Conservation (phyloP, 2,888 invertebrate genomes). For the Eueremaeus valkanovi region DNA sequence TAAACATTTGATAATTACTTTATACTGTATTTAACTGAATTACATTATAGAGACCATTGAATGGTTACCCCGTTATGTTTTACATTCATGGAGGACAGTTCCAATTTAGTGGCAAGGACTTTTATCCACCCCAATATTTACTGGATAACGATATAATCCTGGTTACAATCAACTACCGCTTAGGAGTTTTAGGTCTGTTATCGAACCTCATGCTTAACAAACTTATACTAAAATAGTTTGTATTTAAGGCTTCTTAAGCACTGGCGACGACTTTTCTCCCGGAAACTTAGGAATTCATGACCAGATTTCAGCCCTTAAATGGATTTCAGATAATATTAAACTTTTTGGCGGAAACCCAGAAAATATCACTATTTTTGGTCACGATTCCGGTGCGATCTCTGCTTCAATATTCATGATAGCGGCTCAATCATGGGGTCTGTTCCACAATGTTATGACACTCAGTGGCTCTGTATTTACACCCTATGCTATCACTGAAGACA, state of each 20-base stretch:
- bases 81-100: constrained; percentile 51
- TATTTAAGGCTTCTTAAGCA: constrained; percentile 53
- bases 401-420: constrained; percentile 40
- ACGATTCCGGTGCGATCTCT: constrained; percentile 49
- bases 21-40: background rate
- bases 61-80: constrained; percentile 62
- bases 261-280: constrained; percentile 47
- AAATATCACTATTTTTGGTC: constrained; percentile 50
- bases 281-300: constrained; percentile 52
- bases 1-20: no score
- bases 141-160: constrained; percentile 54
- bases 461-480: constrained; percentile 43
- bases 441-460: constrained; percentile 27
- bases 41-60: constrained; percentile 53
- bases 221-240: background rate
- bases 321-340: constrained; percentile 49
- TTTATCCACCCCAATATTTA: constrained; percentile 52
- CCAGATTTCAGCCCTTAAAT: constrained; percentile 50
- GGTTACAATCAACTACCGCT: constrained; percentile 56
- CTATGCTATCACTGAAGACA: constrained; percentile 36
- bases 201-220: background rate
- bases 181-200: constrained; percentile 50
- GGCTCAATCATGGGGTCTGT: constrained; percentile 6
- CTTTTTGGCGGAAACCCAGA: constrained; percentile 49
- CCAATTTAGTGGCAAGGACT: constrained; percentile 50